Evolutionary conservation across 2,113 vertebrate species (phyloP).

Genomic region (Pangasianodon hypophthalmus): DNA sequence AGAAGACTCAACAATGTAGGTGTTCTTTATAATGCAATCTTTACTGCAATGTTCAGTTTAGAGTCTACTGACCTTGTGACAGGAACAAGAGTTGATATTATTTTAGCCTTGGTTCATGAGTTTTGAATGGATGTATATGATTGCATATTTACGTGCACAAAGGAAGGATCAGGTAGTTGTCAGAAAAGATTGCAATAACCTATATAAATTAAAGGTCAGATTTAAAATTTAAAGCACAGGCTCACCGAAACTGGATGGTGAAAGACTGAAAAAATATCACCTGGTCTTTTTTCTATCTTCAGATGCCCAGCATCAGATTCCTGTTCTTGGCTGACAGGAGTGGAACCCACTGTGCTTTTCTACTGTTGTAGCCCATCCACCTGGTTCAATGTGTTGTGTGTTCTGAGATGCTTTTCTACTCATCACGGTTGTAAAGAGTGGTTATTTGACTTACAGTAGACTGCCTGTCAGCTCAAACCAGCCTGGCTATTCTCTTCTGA

Average conservation of each 20-base stretch:
- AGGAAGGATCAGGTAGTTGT: not conserved
- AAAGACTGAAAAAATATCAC: not conserved
- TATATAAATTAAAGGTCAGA: not conserved
- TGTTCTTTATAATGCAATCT: not conserved
- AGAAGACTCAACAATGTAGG: slow-evolving; percentile 33
- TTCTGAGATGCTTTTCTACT: not conserved
- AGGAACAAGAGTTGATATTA: not conserved
- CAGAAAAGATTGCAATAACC: not conserved
- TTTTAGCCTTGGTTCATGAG: slow-evolving; percentile 3
- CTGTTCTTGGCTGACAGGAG: not conserved
- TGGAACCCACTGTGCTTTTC: not conserved
- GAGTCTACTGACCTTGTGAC: slow-evolving; percentile 11
- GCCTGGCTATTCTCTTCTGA: not conserved
- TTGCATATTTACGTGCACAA: not conserved
- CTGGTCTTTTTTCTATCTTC: not conserved
- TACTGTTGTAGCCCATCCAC: not conserved
- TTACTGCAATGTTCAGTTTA: slow-evolving; percentile 21
- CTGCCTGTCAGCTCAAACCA: not conserved
- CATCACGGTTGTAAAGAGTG: not conserved
- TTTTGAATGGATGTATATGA: not conserved
- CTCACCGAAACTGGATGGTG: not conserved
- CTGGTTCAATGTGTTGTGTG: not conserved
- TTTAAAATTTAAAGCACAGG: not conserved
- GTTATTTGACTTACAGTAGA: not conserved
- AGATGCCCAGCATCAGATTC: not conserved